Evolutionary conservation across 30 jellyfish, hydroid and myxozoan genomes (phyloP).

Genomic region (Hydra vulgaris): DNA sequence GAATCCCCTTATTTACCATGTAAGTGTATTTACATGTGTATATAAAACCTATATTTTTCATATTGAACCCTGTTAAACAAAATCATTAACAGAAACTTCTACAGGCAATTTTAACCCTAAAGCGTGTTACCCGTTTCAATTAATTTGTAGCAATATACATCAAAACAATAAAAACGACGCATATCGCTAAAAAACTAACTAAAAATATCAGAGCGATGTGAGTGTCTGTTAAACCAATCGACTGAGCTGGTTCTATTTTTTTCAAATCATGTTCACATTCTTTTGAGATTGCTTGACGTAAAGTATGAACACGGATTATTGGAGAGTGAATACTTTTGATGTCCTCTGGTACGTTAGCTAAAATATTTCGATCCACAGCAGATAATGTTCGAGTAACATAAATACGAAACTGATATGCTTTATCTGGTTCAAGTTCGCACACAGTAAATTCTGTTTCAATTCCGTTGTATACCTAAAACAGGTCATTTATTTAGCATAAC

Average conservation of each 20-base stretch:
- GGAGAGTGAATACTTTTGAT: slow-evolving; percentile 68
- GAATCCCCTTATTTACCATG: too few relatives aligned
- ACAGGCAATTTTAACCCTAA: not conserved
- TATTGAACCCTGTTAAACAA: not conserved
- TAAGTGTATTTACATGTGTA: too few relatives aligned
- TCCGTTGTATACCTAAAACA: slow-evolving; percentile 65
- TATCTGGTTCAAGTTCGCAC: slow-evolving; percentile 53
- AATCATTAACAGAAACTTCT: too few relatives aligned
- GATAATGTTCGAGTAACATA: slow-evolving; percentile 62
- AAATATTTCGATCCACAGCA: slow-evolving; percentile 30
- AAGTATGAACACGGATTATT: slow-evolving; percentile 43
- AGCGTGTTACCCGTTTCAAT: not conserved
- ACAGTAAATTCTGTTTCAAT: slow-evolving; percentile 24
- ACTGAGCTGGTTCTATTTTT: slow-evolving; percentile 21
- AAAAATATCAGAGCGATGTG: slow-evolving; percentile 70
- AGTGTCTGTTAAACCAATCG: slow-evolving; percentile 52
- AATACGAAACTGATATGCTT: slow-evolving; percentile 51
- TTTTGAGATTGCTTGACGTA: slow-evolving; percentile 30
- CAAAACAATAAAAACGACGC: slow-evolving; percentile 50
- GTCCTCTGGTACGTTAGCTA: slow-evolving; percentile 47
- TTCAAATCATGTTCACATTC: slow-evolving; percentile 11
- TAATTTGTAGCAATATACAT: not conserved
- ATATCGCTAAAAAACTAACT: slow-evolving; percentile 51
- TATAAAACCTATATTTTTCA: too few relatives aligned
- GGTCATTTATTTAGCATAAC: too few relatives aligned